These are phyloP conservation scores for Pseudotriccus pelzelni DNA, from an alignment of 2,797 vertebrate species.

Conservation along the genomic window DNA sequence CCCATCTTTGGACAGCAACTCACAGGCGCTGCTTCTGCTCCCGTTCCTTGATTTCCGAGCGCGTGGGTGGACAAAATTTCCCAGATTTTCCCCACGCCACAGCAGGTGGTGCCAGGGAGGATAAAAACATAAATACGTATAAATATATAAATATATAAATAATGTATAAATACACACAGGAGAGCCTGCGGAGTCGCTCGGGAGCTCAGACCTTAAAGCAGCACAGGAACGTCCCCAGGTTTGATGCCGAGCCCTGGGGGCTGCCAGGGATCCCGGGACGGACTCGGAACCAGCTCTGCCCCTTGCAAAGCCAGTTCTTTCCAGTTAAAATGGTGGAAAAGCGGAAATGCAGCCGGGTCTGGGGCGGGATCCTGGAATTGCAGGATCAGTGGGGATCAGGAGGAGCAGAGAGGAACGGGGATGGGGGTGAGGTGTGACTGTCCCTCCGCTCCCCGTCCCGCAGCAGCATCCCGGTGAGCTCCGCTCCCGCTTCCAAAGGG, in stretches of 20 bases:
- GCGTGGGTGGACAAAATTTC: neutral
- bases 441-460: neutral
- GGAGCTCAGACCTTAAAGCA: neutral
- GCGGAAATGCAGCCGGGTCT: neutral
- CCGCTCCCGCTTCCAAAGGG: neutral
- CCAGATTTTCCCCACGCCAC: neutral
- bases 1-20: neutral
- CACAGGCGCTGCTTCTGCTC: neutral
- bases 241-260: neutral
- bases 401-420: neutral
- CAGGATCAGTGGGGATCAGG: neutral
- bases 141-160: neutral
- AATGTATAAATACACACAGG: neutral
- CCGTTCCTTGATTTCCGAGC: neutral
- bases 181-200: neutral
- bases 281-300: neutral
- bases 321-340: neutral
- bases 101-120: neutral
- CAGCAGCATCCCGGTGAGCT: fast-evolving
- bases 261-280: neutral
- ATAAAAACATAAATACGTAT: neutral
- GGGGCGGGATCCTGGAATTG: fast-evolving
- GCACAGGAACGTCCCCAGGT: fast-evolving
- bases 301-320: no score
- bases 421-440: no score